phyloP scores from a whole-genome alignment of 2,888 invertebrate genomes.

The Chaitophorus viminalis region DNA sequence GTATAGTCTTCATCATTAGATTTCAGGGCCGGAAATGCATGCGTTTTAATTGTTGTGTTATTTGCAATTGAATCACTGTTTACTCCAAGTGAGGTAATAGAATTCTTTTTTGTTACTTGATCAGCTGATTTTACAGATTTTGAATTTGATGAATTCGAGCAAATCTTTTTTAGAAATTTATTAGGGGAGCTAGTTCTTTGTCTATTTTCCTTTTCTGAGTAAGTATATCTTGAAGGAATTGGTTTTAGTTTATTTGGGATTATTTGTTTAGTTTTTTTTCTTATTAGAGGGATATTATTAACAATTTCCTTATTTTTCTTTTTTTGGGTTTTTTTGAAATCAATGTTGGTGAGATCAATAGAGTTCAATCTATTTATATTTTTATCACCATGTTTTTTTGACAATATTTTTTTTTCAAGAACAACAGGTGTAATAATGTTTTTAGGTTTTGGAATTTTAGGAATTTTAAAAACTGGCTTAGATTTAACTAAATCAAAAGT shows the following conservation, averaged over 20 bases:
- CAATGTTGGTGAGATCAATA: too few relatives aligned
- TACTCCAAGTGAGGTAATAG: background rate
- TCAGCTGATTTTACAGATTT: background rate
- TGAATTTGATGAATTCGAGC: background rate
- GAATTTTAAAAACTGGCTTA: conserved; percentile 14
- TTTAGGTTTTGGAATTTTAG: background rate
- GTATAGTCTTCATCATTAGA: background rate
- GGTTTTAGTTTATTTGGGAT: background rate
- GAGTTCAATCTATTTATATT: too few relatives aligned
- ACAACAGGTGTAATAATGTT: background rate
- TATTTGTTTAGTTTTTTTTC: background rate
- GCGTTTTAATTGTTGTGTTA: background rate
- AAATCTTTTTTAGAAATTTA: background rate
- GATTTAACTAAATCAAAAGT: background rate
- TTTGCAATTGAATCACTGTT: background rate
- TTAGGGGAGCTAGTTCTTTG: background rate
- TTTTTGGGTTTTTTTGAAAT: background rate
- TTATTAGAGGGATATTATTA: background rate
- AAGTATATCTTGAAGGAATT: background rate
- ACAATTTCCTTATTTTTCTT: background rate
- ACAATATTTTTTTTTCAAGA: background rate
- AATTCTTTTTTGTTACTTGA: background rate
- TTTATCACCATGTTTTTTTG: background rate
- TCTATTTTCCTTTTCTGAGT: background rate
- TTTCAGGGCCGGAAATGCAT: too few relatives aligned